Evolutionary conservation across 2,113 vertebrate genomes (phyloP).

Genomic region (Laticauda colubrina): DNA sequence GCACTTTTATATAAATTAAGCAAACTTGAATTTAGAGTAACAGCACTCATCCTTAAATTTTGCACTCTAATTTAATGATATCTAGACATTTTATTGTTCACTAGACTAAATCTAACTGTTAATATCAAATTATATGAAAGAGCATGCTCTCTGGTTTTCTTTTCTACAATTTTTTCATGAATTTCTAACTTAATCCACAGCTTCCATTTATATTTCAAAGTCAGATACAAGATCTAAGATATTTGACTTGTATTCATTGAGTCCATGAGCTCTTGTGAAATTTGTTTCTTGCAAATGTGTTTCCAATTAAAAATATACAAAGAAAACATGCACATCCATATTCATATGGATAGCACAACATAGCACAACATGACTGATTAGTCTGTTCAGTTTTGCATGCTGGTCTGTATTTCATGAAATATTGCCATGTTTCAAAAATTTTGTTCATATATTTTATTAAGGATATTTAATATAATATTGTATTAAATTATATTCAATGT

Average conservation of each 20-base stretch:
- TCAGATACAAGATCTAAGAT: neutral
- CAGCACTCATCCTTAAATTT: neutral
- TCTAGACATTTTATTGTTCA: conserved; percentile 20
- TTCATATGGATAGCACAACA: neutral
- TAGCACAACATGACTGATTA: neutral
- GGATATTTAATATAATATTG: neutral
- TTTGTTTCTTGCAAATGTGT: conserved; percentile 16
- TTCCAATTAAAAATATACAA: conserved; percentile 25
- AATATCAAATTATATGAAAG: conserved; percentile 1
- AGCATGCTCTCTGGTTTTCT: neutral
- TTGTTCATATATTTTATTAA: neutral
- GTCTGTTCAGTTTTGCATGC: neutral
- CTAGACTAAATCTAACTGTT: neutral
- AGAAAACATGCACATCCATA: neutral
- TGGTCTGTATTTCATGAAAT: neutral
- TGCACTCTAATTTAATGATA: neutral
- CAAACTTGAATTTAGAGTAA: neutral
- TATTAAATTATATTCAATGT: neutral
- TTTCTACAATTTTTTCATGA: neutral
- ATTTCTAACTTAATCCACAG: conserved; percentile 7
- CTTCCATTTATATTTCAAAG: conserved; percentile 14
- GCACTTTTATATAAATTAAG: neutral
- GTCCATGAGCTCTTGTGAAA: neutral
- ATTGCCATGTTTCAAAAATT: neutral
- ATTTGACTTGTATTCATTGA: neutral